phyloP scores from a whole-genome alignment of 2,888 invertebrate genomes.

The Drosophila mayaguana region DNA sequence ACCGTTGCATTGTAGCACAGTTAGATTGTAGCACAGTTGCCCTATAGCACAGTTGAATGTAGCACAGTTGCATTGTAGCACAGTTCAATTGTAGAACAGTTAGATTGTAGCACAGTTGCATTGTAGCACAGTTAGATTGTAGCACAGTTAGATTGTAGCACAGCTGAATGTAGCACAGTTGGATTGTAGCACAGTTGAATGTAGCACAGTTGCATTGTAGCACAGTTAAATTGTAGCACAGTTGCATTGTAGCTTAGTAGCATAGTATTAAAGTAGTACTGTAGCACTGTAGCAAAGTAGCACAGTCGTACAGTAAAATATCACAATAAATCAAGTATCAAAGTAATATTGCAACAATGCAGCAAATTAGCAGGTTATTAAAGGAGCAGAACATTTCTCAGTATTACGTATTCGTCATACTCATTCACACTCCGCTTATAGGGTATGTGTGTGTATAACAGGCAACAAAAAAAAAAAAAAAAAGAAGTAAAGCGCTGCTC shows the following conservation, averaged over 20 bases:
- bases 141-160: not conserved
- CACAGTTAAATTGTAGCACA: too few relatives aligned
- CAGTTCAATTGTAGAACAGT: too few relatives aligned
- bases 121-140: not conserved
- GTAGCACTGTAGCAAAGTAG: not conserved
- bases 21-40: too few relatives aligned
- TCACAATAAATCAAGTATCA: too few relatives aligned
- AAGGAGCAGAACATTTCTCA: not conserved
- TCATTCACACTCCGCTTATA: not conserved
- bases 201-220: too few relatives aligned
- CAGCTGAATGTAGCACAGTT: too few relatives aligned
- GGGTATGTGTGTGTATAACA: not conserved
- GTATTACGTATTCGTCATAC: not conserved
- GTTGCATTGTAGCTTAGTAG: too few relatives aligned
- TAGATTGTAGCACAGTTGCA: too few relatives aligned
- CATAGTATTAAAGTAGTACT: not conserved
- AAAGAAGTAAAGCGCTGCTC: constrained; percentile 37
- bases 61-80: too few relatives aligned
- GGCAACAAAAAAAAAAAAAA: not conserved
- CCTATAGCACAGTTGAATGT: too few relatives aligned
- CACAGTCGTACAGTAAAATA: too few relatives aligned
- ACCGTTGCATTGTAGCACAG: not conserved
- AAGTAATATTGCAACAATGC: not conserved
- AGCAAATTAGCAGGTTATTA: not conserved
- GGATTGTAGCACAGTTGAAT: too few relatives aligned